Conservation (phyloP, 2,797 vertebrate genomes). For the Chiloscyllium punctatum region DNA sequence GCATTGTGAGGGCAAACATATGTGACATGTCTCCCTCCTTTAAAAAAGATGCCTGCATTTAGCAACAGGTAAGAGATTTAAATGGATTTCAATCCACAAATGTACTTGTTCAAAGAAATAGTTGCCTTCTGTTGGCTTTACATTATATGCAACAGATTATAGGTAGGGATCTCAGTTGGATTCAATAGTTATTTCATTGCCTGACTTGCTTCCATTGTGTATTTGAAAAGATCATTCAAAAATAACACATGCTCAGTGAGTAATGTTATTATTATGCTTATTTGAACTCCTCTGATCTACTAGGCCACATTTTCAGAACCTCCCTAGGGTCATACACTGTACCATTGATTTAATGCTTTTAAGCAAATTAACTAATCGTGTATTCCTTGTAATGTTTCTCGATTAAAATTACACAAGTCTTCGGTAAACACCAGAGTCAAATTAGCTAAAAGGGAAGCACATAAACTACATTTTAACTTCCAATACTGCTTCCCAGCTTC, state of each 20-base stretch:
- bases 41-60: conserved; percentile 60
- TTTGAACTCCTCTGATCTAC: not conserved
- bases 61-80: conserved; percentile 62
- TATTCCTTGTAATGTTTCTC: not conserved
- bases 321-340: not conserved
- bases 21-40: conserved; percentile 65
- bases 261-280: not conserved
- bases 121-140: conserved; percentile 37
- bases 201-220: not conserved
- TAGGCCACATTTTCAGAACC: not conserved
- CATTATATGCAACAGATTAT: not conserved
- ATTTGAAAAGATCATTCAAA: conserved; percentile 8
- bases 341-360: not conserved
- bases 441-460: not conserved
- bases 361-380: not conserved
- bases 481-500: not conserved
- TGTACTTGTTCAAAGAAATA: conserved; percentile 59
- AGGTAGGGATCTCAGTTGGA: not conserved
- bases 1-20: conserved; percentile 69
- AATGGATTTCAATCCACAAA: conserved; percentile 76
- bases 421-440: not conserved
- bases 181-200: not conserved
- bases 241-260: not conserved
- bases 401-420: conserved; percentile 11
- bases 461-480: not conserved